These are phyloP conservation scores for Poeciliopsis presidionis DNA, from an alignment of 2,797 vertebrate species.

Conservation along the genomic window DNA sequence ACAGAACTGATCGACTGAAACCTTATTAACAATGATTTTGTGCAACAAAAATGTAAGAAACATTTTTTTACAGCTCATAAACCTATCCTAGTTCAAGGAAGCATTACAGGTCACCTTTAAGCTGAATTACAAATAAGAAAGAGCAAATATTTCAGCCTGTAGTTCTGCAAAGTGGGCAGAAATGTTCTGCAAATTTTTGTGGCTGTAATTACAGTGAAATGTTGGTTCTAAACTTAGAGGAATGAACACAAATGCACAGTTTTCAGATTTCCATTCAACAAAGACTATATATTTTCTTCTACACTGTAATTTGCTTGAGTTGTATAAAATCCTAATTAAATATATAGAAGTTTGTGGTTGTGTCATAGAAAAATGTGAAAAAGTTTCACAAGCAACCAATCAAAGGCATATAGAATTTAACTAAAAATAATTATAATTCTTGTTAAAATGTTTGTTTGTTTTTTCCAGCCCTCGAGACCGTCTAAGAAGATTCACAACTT, in stretches of 20 bases:
- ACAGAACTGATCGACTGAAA: too few relatives aligned
- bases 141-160: not conserved
- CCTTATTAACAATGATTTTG: too few relatives aligned
- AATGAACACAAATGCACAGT: not conserved
- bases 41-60: too few relatives aligned
- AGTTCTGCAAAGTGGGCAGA: not conserved
- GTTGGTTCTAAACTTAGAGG: not conserved
- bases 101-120: not conserved
- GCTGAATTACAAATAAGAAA: not conserved
- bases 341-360: not conserved
- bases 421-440: not conserved
- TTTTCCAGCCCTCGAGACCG: slow-evolving; percentile 89
- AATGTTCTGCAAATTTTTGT: not conserved
- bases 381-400: not conserved
- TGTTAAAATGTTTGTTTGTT: slow-evolving; percentile 10
- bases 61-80: too few relatives aligned
- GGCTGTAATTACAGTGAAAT: not conserved
- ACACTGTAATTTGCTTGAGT: not conserved
- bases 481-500: slow-evolving; percentile 98
- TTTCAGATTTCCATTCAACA: not conserved
- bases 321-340: not conserved
- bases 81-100: too few relatives aligned
- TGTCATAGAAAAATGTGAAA: not conserved
- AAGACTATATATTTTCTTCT: not conserved
- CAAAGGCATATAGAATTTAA: not conserved